Base-by-base conservation (phyloP, 2,888 invertebrate genomes). In the Torymus texanus region DNA sequence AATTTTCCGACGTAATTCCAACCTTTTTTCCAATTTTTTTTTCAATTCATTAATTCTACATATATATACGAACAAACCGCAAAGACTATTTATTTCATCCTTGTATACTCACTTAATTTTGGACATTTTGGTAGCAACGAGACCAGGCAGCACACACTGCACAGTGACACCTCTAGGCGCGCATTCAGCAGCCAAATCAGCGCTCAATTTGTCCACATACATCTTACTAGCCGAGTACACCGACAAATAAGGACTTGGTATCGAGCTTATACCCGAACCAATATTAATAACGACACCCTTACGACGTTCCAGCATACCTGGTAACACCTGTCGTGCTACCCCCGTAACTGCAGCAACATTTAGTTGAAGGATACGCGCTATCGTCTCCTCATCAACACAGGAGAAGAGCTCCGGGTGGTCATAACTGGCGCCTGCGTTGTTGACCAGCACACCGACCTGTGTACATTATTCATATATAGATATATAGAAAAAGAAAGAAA, bases 181-280 rank as follows among this genome's bases (percentile, higher is more conserved):
- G 86, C 96, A 97, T 87, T 97, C 97, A 75, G 94, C 93, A 10
- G 94, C 93, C 41, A 97, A 90, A 85, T 96, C 95, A 70, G 93
- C 94, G 8, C 95, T 94, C 84, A 97, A 94, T 90, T 97, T 97
- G 73, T 95, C 94, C 13, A 97, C 94, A 91, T 94, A 97, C 2
- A 96, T 95, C 94, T 98, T 98, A 63, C 97, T 94, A 18, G 97
- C 97, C 50, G 96, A 94, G 87, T 99, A 99, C 0, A 97, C 94
- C 12, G 95, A 92, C 51, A 98, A 91, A 83, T 98, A 90, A 0
- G 98, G 97, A 84, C 95, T 94, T 0, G 97, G 97, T 81, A 95
- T 94, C 10, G 93, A 91, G 0, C 95, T 96, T 0, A 97, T 93
- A 0, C 94, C 94, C 0, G 98, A 98, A 0, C 97, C 95, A 18